Conservation (phyloP, 2,113 vertebrate genomes). For the Catagonus wagneri region DNA sequence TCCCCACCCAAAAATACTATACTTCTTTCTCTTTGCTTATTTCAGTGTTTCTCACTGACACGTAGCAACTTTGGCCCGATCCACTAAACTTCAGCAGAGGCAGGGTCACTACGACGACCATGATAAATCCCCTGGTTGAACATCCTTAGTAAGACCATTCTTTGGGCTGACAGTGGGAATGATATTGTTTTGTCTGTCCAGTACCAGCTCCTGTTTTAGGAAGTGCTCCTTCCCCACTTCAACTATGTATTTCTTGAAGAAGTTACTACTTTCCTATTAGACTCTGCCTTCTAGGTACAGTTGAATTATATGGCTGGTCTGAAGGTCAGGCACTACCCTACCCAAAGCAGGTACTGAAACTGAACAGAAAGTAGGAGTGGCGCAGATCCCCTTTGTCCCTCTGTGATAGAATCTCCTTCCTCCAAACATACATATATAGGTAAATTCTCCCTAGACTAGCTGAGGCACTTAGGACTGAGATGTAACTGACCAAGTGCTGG, state of each 20-base stretch:
- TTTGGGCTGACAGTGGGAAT: background rate
- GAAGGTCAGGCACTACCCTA: background rate
- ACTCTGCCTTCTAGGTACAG: background rate
- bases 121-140: conserved; percentile 13
- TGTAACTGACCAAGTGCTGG: background rate
- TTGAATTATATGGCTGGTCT: background rate
- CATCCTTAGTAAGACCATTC: background rate
- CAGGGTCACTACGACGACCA: background rate
- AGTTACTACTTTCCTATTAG: background rate
- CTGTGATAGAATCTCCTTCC: background rate
- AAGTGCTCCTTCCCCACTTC: background rate
- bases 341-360: background rate
- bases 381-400: background rate
- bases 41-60: conserved; percentile 33
- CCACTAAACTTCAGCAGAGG: background rate
- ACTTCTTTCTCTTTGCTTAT: background rate
- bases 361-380: background rate
- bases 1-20: background rate
- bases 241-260: background rate
- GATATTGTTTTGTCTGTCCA: background rate
- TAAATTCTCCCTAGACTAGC: background rate
- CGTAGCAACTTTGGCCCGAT: conserved; percentile 18
- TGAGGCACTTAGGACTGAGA: background rate
- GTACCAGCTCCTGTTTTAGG: background rate
- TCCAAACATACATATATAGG: background rate